Evolutionary conservation across 2,113 vertebrate genomes (phyloP), one percentile per base, ranked within the genome.

Genomic region (Macquaria australasica): DNA sequence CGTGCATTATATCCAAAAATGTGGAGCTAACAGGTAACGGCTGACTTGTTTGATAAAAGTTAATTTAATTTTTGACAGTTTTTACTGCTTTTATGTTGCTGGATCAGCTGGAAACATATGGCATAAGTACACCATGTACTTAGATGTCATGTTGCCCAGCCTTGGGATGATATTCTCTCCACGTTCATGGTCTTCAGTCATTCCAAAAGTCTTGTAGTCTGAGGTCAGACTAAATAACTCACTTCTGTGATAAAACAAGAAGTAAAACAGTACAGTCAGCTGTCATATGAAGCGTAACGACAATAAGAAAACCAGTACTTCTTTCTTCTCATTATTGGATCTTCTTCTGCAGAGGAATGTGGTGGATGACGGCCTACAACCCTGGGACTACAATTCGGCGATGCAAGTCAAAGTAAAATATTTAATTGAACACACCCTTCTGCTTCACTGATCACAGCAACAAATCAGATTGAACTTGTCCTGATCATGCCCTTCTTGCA

Each of bases 341-440:
- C 59, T 87, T 93, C 88, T 95, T 82, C 92, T 93, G 92, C 92
- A 96, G 93, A 95, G 16, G 88, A 93, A 93, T 93, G 91, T 90
- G 94, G 93, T 88, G 89, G 93, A 91, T 88, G 95, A 89, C 80
- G 83, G 41, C 93, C 87, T 78, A 92, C 95, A 95, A 81, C 93
- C 80, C 93, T 91, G 93, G 93, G 91, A 94, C 93, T 80, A 67
- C 82, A 87, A 93, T 95, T 94, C 92, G 88, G 93, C 93, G 95
- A 93, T 93, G 92, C 83, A 87, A 91, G 89, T 89, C 78, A 86
- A 92, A 92, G 94, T 96, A 94, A 96, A 96, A 95, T 95, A 95
- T 96, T 97, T 97, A 97, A 97, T 97, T 96, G 97, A 97, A 95
- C 2, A 15, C 87, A 90, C 88, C 77, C 91, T 87, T 91, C 91